Evolutionary conservation across 2,888 invertebrate species (phyloP).

Genomic region (Phlogophora meticulosa): DNA sequence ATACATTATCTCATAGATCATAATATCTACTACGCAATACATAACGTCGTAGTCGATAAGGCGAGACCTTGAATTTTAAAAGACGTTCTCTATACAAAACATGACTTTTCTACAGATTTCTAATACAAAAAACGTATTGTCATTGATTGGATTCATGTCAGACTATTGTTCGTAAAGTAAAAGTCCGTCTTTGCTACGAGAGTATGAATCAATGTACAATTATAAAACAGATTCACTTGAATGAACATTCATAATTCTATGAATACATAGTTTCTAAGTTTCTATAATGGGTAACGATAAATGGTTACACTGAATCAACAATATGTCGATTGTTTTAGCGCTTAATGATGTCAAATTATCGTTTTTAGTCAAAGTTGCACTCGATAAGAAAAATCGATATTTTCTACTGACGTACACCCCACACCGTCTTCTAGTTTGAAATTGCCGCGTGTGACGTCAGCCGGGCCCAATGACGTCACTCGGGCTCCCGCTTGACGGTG

Average conservation of each 20-base stretch:
- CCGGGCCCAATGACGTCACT: slow-evolving; percentile 82
- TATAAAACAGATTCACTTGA: slow-evolving; percentile 18
- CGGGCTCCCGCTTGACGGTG: slow-evolving; percentile 69
- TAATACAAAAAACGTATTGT: slow-evolving; percentile 39
- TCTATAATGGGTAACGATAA: not conserved
- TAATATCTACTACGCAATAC: slow-evolving; percentile 51
- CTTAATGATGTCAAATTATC: slow-evolving; percentile 12
- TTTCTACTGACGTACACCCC: slow-evolving; percentile 82
- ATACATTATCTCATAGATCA: slow-evolving; percentile 58
- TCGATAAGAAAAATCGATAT: slow-evolving; percentile 81
- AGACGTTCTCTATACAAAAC: slow-evolving; percentile 34
- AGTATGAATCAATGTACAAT: slow-evolving; percentile 39
- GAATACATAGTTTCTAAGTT: slow-evolving; percentile 5
- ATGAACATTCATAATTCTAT: slow-evolving; percentile 44
- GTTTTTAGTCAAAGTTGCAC: slow-evolving; percentile 54
- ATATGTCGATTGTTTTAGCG: not conserved
- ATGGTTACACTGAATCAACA: not conserved
- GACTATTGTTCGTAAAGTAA: slow-evolving; percentile 28
- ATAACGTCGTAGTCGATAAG: slow-evolving; percentile 30
- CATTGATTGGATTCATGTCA: slow-evolving; percentile 36
- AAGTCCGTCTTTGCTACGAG: slow-evolving; percentile 9
- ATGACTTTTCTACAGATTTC: slow-evolving; percentile 41
- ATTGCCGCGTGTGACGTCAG: slow-evolving; percentile 90
- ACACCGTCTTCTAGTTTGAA: slow-evolving; percentile 83
- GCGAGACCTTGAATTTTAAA: slow-evolving; percentile 53